Percentiles rank a stretch among this genome's conserved stretches.
Evolutionary conservation across 2,113 vertebrate genomes (phyloP).

Genomic region (Rhinogobius similis): DNA sequence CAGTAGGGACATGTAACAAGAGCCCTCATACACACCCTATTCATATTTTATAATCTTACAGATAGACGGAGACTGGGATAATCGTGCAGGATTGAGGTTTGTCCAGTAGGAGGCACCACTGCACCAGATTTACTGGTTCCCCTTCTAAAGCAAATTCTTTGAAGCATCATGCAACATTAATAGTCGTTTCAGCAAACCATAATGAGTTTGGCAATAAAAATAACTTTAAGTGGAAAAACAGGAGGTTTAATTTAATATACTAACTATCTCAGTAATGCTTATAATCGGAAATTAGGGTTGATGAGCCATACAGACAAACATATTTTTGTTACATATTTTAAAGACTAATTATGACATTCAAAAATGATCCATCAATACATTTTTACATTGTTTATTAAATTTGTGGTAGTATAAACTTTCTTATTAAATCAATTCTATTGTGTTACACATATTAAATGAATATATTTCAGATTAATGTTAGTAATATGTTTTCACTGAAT

Average conservation of each 20-base stretch:
- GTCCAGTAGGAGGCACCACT: slow-evolving; percentile 65
- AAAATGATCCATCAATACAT: no score
- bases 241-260: no score
- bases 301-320: neutral
- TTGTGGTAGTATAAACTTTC: no score
- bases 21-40: neutral
- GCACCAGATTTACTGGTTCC: slow-evolving; percentile 35
- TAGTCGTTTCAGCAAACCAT: neutral
- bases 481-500: no score
- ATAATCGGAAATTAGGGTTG: neutral
- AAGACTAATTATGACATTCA: no score
- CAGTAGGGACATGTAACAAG: neutral
- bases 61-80: slow-evolving; percentile 11
- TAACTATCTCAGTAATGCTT: neutral
- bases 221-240: neutral
- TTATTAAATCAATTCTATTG: no score
- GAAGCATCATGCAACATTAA: neutral
- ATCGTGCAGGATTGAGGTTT: slow-evolving; percentile 2
- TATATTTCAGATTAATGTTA: no score
- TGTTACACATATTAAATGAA: no score
- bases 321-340: no score
- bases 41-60: neutral
- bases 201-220: neutral
- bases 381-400: no score
- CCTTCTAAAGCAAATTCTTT: neutral